phyloP scores from a whole-genome alignment of 2,797 vertebrate species.

The Neostethus bicornis region DNA sequence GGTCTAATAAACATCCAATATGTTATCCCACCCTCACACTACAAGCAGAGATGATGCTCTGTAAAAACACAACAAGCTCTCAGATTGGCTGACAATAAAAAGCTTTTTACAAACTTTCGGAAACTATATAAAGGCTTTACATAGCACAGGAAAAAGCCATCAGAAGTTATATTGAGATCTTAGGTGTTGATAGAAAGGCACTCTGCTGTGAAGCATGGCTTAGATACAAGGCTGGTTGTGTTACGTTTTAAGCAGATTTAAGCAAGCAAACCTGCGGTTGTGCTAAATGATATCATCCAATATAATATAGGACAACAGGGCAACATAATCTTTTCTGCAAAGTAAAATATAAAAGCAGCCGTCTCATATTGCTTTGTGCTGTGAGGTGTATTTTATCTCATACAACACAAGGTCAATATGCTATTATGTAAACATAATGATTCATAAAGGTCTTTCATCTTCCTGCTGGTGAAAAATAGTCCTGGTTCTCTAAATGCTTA shows the following conservation, averaged over 20 bases:
- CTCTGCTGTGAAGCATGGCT: slow-evolving; percentile 15
- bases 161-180: slow-evolving; percentile 27
- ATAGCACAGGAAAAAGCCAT: slow-evolving; percentile 36
- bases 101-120: slow-evolving; percentile 68
- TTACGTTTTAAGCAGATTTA: slow-evolving; percentile 23
- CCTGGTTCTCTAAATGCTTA: slow-evolving; percentile 38
- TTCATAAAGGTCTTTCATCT: slow-evolving; percentile 51
- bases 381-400: slow-evolving; percentile 46
- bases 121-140: slow-evolving; percentile 62
- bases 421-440: slow-evolving; percentile 63
- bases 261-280: slow-evolving; percentile 15
- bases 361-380: slow-evolving; percentile 28
- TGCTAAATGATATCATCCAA: slow-evolving; percentile 24
- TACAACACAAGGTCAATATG: slow-evolving; percentile 61
- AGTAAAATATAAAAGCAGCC: slow-evolving; percentile 41
- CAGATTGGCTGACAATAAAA: slow-evolving; percentile 70
- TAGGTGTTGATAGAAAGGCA: slow-evolving; percentile 22
- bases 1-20: slow-evolving; percentile 79
- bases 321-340: slow-evolving; percentile 13
- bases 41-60: slow-evolving; percentile 67
- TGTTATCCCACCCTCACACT: slow-evolving; percentile 70
- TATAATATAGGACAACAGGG: slow-evolving; percentile 14
- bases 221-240: slow-evolving; percentile 19
- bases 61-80: slow-evolving; percentile 73
- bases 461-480: slow-evolving; percentile 43